Conservation (phyloP, 1,140 invertebrate genomes). For the Maconellicoccus hirsutus region DNA sequence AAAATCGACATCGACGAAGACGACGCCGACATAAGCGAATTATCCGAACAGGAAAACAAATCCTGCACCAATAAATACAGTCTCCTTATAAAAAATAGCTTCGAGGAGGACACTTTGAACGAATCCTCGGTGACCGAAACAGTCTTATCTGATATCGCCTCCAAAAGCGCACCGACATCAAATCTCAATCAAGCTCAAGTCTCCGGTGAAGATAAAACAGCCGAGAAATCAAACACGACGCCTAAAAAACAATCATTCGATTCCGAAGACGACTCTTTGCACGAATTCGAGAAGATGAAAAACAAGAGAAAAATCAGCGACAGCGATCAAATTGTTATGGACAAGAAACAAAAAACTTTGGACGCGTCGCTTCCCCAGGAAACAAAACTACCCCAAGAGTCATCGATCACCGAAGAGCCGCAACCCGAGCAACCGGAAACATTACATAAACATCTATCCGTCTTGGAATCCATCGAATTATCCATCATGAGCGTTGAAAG, state of each 20-base stretch:
- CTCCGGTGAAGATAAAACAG: no score
- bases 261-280: constrained; percentile 31
- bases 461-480: constrained; percentile 39
- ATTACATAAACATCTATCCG: constrained; percentile 16
- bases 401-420: no score
- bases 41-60: not conserved
- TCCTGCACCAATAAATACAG: not conserved
- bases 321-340: not conserved
- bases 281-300: constrained; percentile 30
- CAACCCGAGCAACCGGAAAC: not conserved
- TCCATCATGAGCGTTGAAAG: constrained; percentile 50
- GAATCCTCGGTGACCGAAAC: not conserved
- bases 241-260: constrained; percentile 25
- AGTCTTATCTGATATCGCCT: not conserved
- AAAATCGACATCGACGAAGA: not conserved
- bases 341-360: no score
- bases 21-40: not conserved
- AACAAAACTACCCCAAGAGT: no score
- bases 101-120: not conserved
- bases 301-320: constrained; percentile 27
- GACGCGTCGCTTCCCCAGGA: no score
- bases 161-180: no score
- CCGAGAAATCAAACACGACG: not conserved
- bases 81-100: not conserved
- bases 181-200: no score